Evolutionary conservation across 2,113 vertebrate genomes (phyloP), one percentile per base, ranked within the genome.

Genomic region (Copsychus sechellarum): DNA sequence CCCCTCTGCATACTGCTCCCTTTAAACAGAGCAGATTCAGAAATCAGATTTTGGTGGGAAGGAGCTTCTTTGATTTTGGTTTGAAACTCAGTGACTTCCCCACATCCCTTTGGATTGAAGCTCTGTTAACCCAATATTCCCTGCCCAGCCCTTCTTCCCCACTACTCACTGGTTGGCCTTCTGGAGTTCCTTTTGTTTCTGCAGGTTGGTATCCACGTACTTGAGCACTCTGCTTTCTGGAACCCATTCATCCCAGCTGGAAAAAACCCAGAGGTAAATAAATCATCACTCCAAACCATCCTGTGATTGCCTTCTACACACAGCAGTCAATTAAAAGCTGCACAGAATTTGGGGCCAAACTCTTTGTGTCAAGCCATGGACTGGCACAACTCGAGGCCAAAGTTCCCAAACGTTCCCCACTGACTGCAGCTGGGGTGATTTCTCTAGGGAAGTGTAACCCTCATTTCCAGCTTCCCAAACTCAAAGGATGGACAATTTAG

Each of bases 231-330:
- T 98, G 98, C 99, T 99, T 98, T 99, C 99, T 97, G 99, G 99
- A 98, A 99, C 99, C 99, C 99, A 99, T 98, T 99, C 99, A 99
- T 99, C 99, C 99, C 99, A 99, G 97, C 99, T 99, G 97, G 73
- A 96, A 97, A 88, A 90, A 19, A 11, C 20, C 23, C 42, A 18
- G 6, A 73, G 28, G 13, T 31, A 83, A 86, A 80, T 5, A 90
- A 86, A 76, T 11, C 5, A 53, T 71, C 71, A 86, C 45, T 97
- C 69, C 64, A 81, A 93, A n/a, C 9, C 33, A 36, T 25, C 40
- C 56, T 14, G 19, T 4, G 47, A 36, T 3, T 24, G 61, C 38
- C 79, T 20, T 48, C 58, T 69, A 34, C 67, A 67, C 29, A 3
- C 56, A 91, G 56, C 6, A 82, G 67, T 28, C 67, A 70, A 28